Evolutionary conservation across 2,797 vertebrate genomes (phyloP).

Genomic region (Darevskia nairensis): DNA sequence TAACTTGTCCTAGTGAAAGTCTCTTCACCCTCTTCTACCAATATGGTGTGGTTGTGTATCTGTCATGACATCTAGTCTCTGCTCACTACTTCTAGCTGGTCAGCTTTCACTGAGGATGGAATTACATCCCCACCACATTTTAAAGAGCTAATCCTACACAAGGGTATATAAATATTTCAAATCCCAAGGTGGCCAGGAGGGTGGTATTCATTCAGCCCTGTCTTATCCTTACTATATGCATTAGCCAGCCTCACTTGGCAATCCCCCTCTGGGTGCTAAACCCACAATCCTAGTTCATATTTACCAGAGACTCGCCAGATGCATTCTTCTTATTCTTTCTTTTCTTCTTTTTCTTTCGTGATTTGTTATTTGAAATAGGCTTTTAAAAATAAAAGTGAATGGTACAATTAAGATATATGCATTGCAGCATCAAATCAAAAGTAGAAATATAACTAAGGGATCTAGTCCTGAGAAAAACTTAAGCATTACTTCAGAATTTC

Average conservation of each 20-base stretch:
- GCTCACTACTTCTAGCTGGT: too few species aligned
- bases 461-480: neutral
- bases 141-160: neutral
- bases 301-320: constrained; percentile 80
- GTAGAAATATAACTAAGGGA: accelerated
- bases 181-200: neutral
- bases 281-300: neutral
- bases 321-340: constrained; percentile 85
- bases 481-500: neutral
- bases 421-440: accelerated
- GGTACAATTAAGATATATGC: constrained; percentile 13
- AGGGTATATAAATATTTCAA: neutral
- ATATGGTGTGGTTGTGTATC: too few species aligned
- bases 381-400: constrained; percentile 64
- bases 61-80: too few species aligned
- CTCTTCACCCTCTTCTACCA: neutral
- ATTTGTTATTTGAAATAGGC: constrained; percentile 78
- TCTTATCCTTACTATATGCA: too few species aligned
- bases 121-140: neutral
- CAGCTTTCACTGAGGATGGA: neutral
- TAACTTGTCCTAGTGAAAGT: neutral
- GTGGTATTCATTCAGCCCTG: neutral
- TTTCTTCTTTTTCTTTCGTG: constrained; percentile 94
- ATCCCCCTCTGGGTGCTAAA: neutral
- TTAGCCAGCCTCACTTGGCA: neutral